phyloP scores from a whole-genome alignment of 2,797 vertebrate species.

The Crypturellus tataupa region DNA sequence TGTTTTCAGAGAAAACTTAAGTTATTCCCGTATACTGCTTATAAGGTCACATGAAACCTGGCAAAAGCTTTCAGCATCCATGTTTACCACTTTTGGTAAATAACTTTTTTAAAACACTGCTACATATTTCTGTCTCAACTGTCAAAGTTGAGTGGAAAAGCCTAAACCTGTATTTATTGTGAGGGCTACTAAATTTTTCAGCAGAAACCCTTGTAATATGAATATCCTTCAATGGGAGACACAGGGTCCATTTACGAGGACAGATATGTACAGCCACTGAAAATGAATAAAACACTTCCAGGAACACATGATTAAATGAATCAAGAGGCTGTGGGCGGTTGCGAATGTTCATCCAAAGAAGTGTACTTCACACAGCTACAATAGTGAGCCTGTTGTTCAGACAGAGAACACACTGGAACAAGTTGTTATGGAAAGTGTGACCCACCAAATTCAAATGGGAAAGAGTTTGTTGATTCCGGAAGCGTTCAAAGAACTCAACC shows the following conservation, averaged over 20 bases:
- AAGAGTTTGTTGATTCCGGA: background rate
- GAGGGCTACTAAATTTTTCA: background rate
- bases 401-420: background rate
- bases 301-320: constrained; percentile 26
- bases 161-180: background rate
- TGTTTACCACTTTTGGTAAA: background rate
- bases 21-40: background rate
- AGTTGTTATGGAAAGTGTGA: background rate
- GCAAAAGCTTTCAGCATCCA: background rate
- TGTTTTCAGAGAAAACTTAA: background rate
- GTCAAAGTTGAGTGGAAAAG: background rate
- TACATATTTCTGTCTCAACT: accelerated
- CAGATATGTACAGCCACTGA: background rate
- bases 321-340: background rate
- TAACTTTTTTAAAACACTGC: background rate
- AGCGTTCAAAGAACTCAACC: background rate
- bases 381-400: constrained; percentile 4
- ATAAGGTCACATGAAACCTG: background rate
- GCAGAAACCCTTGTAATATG: background rate
- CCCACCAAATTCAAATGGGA: background rate
- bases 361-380: background rate
- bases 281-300: background rate
- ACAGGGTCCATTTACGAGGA: background rate
- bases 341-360: background rate
- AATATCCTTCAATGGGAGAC: background rate